These are phyloP conservation scores for Chauna torquata DNA, from an alignment of 2,113 vertebrate species.

Conservation along the genomic window DNA sequence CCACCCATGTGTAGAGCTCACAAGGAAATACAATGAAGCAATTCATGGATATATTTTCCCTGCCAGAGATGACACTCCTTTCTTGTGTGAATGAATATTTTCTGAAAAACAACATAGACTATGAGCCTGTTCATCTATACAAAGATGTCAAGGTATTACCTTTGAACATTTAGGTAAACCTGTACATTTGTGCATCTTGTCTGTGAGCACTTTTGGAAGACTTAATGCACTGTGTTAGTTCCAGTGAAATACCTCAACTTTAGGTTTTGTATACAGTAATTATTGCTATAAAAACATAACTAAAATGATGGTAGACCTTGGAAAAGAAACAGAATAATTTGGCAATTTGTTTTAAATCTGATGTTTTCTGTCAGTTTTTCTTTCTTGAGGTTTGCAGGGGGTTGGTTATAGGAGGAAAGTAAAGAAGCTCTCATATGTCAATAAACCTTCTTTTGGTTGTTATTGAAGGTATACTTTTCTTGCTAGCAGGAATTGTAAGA, in stretches of 20 bases:
- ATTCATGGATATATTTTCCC: conserved; percentile 99
- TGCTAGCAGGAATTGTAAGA: neutral
- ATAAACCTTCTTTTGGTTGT: neutral
- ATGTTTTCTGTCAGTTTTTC: neutral
- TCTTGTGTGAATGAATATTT: conserved; percentile 97
- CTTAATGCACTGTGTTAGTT: neutral
- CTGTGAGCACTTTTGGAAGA: neutral
- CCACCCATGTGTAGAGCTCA: conserved; percentile 81
- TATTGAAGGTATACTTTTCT: neutral
- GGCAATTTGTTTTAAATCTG: neutral
- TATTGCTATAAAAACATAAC: neutral
- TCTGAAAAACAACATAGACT: conserved; percentile 96
- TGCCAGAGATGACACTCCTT: conserved; percentile 96
- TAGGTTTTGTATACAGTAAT: neutral
- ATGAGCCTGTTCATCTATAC: conserved; percentile 96
- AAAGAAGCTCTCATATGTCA: neutral
- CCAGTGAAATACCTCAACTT: neutral
- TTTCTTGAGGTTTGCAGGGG: neutral
- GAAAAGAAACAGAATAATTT: neutral
- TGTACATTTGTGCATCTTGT: neutral
- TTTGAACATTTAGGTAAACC: neutral
- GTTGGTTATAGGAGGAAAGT: neutral
- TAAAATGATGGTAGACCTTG: neutral
- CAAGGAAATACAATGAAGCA: conserved; percentile 97
- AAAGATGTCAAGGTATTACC: conserved; percentile 97